Evolutionary conservation across 2,888 invertebrate species (phyloP), one percentile per base, ranked within the genome.

Genomic region (Xanthia icteritia): DNA sequence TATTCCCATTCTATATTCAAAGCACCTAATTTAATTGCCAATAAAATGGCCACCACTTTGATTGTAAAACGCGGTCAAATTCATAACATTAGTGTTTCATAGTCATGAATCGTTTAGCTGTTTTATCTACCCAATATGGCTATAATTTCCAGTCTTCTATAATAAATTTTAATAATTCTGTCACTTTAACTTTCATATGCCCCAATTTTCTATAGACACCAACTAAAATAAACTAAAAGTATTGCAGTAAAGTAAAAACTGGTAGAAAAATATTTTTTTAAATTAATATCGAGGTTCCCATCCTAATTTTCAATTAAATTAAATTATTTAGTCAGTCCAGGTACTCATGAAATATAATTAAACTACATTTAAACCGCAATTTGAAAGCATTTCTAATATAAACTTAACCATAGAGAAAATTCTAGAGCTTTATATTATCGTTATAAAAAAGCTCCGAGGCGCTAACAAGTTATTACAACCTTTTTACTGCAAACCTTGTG

Each of bases 401-500:
- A 69, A 69, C 15, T 17, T 51, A 51, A 60, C 68, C 60, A 60
- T 20, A 39, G n/a, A 68, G 20, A 67, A 54, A 54, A 54, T 66
- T 3, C 17, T 64, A 42, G 13, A 82, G 2, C 54, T 68, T 48
- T 5, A 74, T 45, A 20, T 6, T 45, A 61, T n/a, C 36, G 31
- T 65, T 5, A 27, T 56, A 73, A 36, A 68, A 79, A 83, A 84
- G 42, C 23, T 63, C 23, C n/a, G 15, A 60, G 51, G 48, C 9
- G 27, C 36, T 65, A 65, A 45, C 27, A 23, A 45, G 72, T 63
- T 79, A 64, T 51, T 69, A 64, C 31, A 77, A 70, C 86, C 82
- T 74, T 69, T 82, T 83, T 85, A 85, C 77, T 82, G 69, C 69
- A 36, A 86, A 77, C 85, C 85, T 85, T 85, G 85, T 86, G 45